These are phyloP conservation scores for Limenitis camilla DNA, from an alignment of 2,888 invertebrate species.

Conservation along the genomic window DNA sequence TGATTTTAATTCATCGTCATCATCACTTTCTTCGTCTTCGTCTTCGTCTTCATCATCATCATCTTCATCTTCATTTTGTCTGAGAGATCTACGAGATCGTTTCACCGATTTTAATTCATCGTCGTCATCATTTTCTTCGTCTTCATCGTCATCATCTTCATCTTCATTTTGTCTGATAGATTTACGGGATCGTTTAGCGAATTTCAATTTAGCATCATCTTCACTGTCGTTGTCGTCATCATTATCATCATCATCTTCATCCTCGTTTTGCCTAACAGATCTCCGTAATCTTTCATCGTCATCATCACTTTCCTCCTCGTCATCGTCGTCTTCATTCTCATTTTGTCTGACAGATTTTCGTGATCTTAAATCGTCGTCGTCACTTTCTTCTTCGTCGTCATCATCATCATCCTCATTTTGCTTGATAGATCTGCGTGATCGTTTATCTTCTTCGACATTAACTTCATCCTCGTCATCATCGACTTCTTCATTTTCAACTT, in stretches of 20 bases:
- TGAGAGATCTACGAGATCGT: not conserved
- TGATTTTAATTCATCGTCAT: conserved; percentile 1
- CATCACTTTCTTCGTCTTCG: conserved; percentile 14
- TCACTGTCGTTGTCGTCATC: conserved; percentile 16
- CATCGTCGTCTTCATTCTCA: conserved; percentile 16
- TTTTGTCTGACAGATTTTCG: conserved; percentile 1
- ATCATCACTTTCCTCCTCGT: conserved; percentile 15
- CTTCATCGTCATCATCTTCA: conserved; percentile 11
- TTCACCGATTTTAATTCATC: not conserved
- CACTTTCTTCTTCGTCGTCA: conserved; percentile 14
- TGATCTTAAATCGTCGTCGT: conserved; percentile 7
- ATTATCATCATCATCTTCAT: conserved; percentile 23
- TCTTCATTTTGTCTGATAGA: not conserved
- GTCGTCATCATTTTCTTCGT: conserved; percentile 13
- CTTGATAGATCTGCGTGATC: not conserved
- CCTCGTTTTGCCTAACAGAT: conserved; percentile 21
- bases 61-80: conserved; percentile 16
- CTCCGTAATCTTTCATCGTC: conserved; percentile 7
- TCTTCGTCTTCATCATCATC: conserved; percentile 19
- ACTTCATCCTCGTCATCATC: conserved; percentile 18
- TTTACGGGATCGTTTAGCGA: not conserved
- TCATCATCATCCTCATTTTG: conserved; percentile 15
- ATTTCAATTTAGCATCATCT: conserved; percentile 22
- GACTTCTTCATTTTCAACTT: conserved; percentile 16
- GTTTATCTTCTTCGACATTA: conserved; percentile 12